These are phyloP conservation scores for Okapia johnstoni DNA, from an alignment of 2,113 vertebrate species.

Conservation along the genomic window DNA sequence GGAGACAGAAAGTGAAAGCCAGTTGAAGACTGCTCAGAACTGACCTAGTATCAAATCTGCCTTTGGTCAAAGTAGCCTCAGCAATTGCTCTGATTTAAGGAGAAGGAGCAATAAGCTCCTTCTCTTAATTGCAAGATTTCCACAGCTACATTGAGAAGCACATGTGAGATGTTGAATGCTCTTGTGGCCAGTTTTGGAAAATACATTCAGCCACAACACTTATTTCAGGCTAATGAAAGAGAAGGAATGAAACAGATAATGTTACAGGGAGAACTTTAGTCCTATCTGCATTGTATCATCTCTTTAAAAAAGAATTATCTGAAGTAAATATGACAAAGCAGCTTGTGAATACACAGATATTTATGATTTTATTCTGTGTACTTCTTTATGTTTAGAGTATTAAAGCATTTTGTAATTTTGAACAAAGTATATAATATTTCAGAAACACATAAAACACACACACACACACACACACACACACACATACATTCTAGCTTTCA, in stretches of 20 bases:
- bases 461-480: too few relatives aligned
- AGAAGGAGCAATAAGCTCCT: not conserved
- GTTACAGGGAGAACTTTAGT: not conserved
- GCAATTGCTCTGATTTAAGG: not conserved
- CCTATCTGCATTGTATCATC: not conserved
- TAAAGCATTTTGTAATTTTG: not conserved
- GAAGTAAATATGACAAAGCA: not conserved
- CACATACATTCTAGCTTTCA: not conserved
- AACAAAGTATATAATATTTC: not conserved
- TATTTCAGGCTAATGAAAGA: not conserved
- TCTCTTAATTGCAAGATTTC: not conserved
- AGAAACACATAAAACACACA: not conserved
- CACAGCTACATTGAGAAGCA: not conserved
- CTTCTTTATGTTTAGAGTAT: not conserved
- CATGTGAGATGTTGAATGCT: not conserved
- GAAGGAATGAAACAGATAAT: not conserved
- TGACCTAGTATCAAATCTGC: not conserved
- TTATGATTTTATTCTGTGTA: not conserved
- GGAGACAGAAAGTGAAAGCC: not conserved
- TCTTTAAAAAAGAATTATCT: not conserved
- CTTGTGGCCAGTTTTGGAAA: not conserved
- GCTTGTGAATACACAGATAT: not conserved
- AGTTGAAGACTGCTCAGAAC: not conserved
- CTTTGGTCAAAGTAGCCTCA: not conserved
- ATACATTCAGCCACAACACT: not conserved